Conservation (phyloP, 2,113 vertebrate species). For the Lipophrys pholis region DNA sequence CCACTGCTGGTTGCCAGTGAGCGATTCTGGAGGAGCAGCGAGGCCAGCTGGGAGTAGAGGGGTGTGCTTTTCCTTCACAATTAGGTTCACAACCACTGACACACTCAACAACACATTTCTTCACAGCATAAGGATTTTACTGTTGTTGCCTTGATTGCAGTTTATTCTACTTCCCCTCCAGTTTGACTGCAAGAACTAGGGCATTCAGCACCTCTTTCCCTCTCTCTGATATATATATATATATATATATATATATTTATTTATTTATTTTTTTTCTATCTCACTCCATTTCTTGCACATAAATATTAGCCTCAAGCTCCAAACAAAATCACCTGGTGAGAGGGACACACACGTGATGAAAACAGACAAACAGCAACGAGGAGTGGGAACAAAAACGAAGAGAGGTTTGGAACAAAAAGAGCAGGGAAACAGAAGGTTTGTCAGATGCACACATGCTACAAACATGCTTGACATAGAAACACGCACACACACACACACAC, state of each 20-base stretch:
- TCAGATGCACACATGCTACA: slow-evolving; percentile 22
- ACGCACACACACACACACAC: neutral
- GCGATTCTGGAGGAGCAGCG: slow-evolving; percentile 9
- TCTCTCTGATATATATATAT: neutral
- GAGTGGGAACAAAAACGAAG: no score
- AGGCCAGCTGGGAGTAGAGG: slow-evolving; percentile 33
- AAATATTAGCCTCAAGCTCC: slow-evolving; percentile 64
- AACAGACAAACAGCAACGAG: slow-evolving; percentile 17
- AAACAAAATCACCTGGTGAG: slow-evolving; percentile 77
- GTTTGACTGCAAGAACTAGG: slow-evolving; percentile 74
- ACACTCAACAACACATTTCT: slow-evolving; percentile 11
- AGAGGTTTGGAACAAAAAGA: slow-evolving; percentile 61
- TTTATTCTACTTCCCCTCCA: slow-evolving; percentile 59
- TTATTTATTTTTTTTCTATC: neutral
- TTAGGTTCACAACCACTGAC: slow-evolving; percentile 41
- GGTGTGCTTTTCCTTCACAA: slow-evolving; percentile 38
- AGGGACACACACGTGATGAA: slow-evolving; percentile 53
- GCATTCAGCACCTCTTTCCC: slow-evolving; percentile 42
- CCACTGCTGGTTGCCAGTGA: slow-evolving; percentile 26
- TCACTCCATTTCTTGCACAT: slow-evolving; percentile 38
- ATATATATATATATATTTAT: no score
- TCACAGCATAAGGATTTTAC: slow-evolving; percentile 44
- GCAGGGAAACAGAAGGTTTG: slow-evolving; percentile 51
- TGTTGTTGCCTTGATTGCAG: slow-evolving; percentile 64
- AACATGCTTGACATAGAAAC: slow-evolving; percentile 27